A percentile compares a stretch with the other conserved stretches of the same genome.
These are phyloP conservation scores for Zygogramma bicolorata DNA, from an alignment of 2,888 invertebrate species.

Conservation along the genomic window DNA sequence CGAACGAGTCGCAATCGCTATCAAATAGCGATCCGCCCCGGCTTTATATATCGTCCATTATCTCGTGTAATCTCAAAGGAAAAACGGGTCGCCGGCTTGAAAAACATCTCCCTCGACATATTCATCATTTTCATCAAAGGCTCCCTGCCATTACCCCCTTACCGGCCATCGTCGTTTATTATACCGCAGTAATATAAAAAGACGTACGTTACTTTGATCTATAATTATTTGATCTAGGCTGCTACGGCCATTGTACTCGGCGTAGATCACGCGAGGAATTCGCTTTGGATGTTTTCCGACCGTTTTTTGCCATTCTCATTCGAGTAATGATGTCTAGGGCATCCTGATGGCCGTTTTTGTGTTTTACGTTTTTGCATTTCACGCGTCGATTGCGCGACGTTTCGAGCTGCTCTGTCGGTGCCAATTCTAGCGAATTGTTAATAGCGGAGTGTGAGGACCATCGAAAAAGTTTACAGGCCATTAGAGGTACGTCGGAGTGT, in stretches of 20 bases:
- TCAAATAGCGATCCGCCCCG: not conserved
- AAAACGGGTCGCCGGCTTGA: not conserved
- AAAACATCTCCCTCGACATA: constrained; percentile 16
- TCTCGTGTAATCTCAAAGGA: not conserved
- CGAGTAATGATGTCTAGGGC: constrained; percentile 20
- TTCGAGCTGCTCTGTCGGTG: not conserved
- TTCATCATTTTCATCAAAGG: constrained; percentile 31
- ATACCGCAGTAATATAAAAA: constrained; percentile 24
- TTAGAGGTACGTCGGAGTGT: not conserved
- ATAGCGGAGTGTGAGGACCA: not conserved
- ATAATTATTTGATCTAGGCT: constrained; percentile 34
- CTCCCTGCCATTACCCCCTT: constrained; percentile 9
- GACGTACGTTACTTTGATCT: constrained; percentile 45
- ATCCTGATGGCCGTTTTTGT: constrained; percentile 19
- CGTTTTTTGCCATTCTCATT: constrained; percentile 18
- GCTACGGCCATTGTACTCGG: constrained; percentile 10
- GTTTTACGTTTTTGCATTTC: constrained; percentile 21
- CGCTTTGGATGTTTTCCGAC: constrained; percentile 16
- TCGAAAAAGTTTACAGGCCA: not conserved
- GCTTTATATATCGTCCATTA: not conserved
- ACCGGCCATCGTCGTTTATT: constrained; percentile 10
- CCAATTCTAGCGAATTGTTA: constrained; percentile 10
- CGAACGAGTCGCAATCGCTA: no score
- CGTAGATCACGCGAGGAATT: constrained; percentile 10
- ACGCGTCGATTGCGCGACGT: not conserved